These are phyloP conservation scores for Temnothorax unifasciatus DNA, from an alignment of 2,888 invertebrate species.

Conservation along the genomic window DNA sequence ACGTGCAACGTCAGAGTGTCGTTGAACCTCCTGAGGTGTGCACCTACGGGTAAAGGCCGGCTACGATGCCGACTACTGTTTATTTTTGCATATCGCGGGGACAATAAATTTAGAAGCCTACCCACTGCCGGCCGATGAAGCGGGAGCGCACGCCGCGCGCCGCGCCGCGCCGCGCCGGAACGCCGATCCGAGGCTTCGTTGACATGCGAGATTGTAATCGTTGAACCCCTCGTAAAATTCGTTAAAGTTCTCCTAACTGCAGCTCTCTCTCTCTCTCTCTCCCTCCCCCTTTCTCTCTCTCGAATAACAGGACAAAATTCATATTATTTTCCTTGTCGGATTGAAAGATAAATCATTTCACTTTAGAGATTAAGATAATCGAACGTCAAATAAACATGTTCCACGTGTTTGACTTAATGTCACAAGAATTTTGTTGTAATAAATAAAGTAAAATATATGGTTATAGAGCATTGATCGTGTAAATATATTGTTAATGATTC, in stretches of 20 bases:
- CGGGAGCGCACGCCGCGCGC: not conserved
- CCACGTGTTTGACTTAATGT: not conserved
- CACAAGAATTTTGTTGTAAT: not conserved
- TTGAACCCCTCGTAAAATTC: not conserved
- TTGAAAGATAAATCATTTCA: not conserved
- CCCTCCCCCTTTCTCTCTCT: too few species aligned
- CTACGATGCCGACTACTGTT: not conserved
- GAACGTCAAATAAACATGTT: not conserved
- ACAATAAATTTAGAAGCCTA: conserved; percentile 53
- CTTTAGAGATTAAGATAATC: not conserved
- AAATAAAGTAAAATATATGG: too few species aligned
- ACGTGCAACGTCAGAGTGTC: conserved; percentile 34
- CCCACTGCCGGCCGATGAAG: not conserved
- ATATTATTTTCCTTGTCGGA: not conserved
- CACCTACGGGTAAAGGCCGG: not conserved
- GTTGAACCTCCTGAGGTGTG: conserved; percentile 29
- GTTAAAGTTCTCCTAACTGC: not conserved
- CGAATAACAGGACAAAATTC: not conserved
- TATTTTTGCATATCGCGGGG: conserved; percentile 46
- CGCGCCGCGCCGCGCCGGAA: not conserved
- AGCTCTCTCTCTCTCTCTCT: not conserved
- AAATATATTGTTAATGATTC: too few species aligned
- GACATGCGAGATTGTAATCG: not conserved
- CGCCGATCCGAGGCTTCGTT: not conserved
- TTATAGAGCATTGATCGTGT: too few species aligned